Evolutionary conservation across 2,113 vertebrate species (phyloP).

Genomic region (Pungitius pungitius): DNA sequence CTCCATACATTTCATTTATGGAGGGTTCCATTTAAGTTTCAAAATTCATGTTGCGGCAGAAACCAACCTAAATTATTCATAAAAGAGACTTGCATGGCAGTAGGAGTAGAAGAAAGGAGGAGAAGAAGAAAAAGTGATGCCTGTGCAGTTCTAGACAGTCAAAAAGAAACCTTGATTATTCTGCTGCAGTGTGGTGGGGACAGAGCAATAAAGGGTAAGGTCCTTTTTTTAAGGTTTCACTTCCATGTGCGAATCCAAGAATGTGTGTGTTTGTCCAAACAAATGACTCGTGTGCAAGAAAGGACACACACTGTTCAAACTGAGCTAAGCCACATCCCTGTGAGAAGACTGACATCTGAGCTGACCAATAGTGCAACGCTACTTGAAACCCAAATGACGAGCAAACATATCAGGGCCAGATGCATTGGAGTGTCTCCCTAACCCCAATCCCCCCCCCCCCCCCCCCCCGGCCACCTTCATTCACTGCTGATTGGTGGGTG

Average conservation of each 20-base stretch:
- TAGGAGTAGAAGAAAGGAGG: neutral
- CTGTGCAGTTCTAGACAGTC: neutral
- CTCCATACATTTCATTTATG: neutral
- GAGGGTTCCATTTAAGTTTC: neutral
- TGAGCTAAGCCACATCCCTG: slow-evolving; percentile 41
- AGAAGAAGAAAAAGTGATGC: neutral
- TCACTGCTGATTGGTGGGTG: slow-evolving; percentile 5
- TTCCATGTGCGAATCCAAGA: neutral
- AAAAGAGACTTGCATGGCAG: neutral
- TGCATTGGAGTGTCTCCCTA: slow-evolving; percentile 43
- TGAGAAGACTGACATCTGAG: slow-evolving; percentile 44
- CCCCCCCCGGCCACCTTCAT: neutral
- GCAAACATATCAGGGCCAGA: slow-evolving; percentile 74
- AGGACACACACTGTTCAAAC: slow-evolving; percentile 15
- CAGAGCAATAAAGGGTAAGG: slow-evolving; percentile 30
- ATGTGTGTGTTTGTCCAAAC: slow-evolving; percentile 23
- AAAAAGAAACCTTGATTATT: slow-evolving; percentile 14
- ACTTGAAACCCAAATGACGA: slow-evolving; percentile 67
- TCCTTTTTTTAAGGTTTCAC: slow-evolving; percentile 18
- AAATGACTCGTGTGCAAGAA: slow-evolving; percentile 7
- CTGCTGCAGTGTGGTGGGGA: slow-evolving; percentile 14
- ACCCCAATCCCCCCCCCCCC: neutral
- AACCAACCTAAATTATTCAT: neutral
- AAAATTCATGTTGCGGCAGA: neutral
- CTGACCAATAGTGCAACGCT: slow-evolving; percentile 58